Base-by-base conservation (phyloP, 2,888 invertebrate genomes). In the Syrphus vitripennis region DNA sequence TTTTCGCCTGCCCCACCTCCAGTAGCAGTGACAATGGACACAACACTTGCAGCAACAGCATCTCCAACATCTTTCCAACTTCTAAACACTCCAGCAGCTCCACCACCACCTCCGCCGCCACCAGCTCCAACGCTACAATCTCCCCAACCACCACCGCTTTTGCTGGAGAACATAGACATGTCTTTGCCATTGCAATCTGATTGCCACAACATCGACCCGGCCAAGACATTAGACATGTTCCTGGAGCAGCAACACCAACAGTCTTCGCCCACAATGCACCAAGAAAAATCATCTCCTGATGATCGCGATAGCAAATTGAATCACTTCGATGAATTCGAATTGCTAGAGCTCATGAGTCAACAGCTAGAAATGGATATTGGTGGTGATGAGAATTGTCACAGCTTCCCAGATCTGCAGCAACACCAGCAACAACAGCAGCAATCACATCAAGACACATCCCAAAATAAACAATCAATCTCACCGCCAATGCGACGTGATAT, bases 361-460 rank as follows among this genome's bases (percentile, higher is more conserved):
- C 94, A 94, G 88, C 90, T 94, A 69, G 94, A 93, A 70, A 94
- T 94, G 93, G 94, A 94, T 88, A 92, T 94, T 71, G 93, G 93
- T 31, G 93, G 92, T 45, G 92, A 92, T 50, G 90, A 89, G 14
- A 90, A 88, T 37, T 84, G 84, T 72, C 89, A 89, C 37, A 87
- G 89, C 78, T 37, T 90, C 82, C 29, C 89, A 65, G 50, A 70
- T 3, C 48, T 87, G 26, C 63, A 74, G 69, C 89, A 80, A 90
- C 90, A 83, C 6, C 82, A 80, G 10, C 74, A 79, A 3, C 80
- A 78, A 7, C 80, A 77, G n/a, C 67, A 84, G 34, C 69, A 82
- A 29, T 74, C 86, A 37, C 83, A 87, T 57, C 90, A 90, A 89
- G 29, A 90, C 90, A 14, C 45, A 50, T 50, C 67, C 6, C 71